Conservation (phyloP, 2,113 vertebrate genomes). For the Corythoichthys haematopterus region DNA sequence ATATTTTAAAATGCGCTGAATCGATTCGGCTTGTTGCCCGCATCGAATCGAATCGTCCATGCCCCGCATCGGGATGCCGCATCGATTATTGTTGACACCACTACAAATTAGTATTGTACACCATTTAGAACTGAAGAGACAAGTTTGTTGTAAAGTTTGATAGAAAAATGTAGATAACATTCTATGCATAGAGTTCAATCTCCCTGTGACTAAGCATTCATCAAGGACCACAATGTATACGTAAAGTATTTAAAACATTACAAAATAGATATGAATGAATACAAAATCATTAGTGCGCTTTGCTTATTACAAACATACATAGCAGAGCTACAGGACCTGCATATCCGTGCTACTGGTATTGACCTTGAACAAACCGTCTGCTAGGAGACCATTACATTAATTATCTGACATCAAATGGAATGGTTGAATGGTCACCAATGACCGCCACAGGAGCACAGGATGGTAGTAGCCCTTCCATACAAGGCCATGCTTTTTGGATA, state of each 20-base stretch:
- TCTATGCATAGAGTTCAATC: neutral
- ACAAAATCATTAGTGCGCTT: no score
- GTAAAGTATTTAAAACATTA: neutral
- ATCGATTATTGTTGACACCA: no score
- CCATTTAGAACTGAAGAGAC: neutral
- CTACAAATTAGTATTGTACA: neutral
- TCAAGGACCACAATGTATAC: no score
- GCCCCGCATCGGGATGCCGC: no score
- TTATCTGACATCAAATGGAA: neutral
- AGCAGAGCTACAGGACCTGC: neutral
- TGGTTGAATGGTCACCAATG: neutral
- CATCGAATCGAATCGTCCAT: no score
- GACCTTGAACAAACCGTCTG: neutral
- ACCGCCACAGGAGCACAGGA: neutral
- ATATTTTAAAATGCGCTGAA: no score
- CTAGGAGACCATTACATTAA: neutral
- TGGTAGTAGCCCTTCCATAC: neutral
- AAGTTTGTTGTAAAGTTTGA: neutral
- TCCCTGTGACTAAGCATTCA: no score
- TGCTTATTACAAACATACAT: no score
- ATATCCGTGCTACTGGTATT: neutral
- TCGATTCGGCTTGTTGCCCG: no score
- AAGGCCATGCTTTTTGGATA: neutral
- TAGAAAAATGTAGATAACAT: neutral
- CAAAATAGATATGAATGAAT: neutral